Evolutionary conservation across 2,888 invertebrate genomes (phyloP).

Genomic region (Amphipoea oculea): DNA sequence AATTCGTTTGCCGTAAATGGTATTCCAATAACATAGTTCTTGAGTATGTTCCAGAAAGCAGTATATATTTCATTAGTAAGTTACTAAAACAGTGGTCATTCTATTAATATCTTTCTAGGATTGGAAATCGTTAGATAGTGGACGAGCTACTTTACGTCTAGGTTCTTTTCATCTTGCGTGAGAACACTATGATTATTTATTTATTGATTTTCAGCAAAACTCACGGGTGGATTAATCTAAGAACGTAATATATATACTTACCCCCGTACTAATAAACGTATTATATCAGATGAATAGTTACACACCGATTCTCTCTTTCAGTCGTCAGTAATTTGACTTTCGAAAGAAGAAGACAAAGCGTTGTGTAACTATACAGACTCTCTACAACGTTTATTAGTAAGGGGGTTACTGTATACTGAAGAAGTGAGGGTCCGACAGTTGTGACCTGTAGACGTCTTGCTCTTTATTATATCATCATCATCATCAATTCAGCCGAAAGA

Average conservation of each 20-base stretch:
- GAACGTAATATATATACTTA: neutral
- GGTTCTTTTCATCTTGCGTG: neutral
- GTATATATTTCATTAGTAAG: constrained; percentile 9
- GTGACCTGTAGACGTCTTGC: neutral
- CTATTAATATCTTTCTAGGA: neutral
- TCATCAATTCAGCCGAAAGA: neutral
- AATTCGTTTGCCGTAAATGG: constrained; percentile 28
- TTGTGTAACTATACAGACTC: no score
- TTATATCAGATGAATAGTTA: no score
- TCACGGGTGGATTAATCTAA: neutral
- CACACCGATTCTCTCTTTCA: no score
- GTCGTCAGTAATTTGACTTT: no score
- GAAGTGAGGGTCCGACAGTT: neutral
- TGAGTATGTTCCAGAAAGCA: constrained; percentile 8
- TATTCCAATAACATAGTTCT: constrained; percentile 24
- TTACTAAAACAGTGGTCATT: neutral
- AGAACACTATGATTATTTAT: neutral
- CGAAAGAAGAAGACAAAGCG: no score
- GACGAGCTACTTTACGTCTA: neutral
- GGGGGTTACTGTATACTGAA: no score
- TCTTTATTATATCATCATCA: neutral
- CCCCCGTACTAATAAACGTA: no score
- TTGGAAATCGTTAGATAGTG: neutral
- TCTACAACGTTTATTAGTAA: no score
- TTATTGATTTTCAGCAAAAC: neutral